Evolutionary conservation across 2,888 invertebrate genomes (phyloP), one percentile per base, ranked within the genome.

Genomic region (Chaetogeoica ovagalla): DNA sequence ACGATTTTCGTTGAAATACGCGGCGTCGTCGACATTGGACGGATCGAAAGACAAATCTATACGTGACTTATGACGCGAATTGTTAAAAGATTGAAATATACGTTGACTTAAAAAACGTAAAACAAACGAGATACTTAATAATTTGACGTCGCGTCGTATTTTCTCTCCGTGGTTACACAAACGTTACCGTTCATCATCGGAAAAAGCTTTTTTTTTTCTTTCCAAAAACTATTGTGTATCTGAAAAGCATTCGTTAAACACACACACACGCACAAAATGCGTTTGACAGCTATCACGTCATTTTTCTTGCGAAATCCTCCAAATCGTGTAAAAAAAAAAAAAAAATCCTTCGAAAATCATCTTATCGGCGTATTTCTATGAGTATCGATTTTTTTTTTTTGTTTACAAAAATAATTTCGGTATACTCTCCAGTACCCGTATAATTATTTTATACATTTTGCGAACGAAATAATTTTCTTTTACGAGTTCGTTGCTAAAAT

Each of bases 101-200:
- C 48, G n/a, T 74, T 21, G 21, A 55, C 17, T 55, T 21, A 4
- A 23, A 57, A 68, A 59, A 68, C 59, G 19, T 68, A 57, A 76
- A 57, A 76, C 68, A 68, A 43, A 76, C 57, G 52, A 37, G 52
- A 52, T 69, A 37, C 62, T 60, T 62, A 37, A 37, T 37, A 52
- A 77, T 76, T 69, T 69, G 69, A 52, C 48, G n/a, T 48, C 37
- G 3, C 17, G 23, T 66, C 66, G 48, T 68, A 43, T 66, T 68
- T 77, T 77, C 23, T n/a, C 13, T 17, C 11, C 48, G 3, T 13
- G 48, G 15, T 11, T 48, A 48, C 13, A 48, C 48, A 48, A 69
- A 77, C 60, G 69, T 62, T 70, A 70, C 30, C 48, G 68, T 76
- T 69, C 60, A 76, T 69, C 30, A 60, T n/a, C 52, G 17, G n/a